Evolutionary conservation across 2,888 invertebrate genomes (phyloP).

Genomic region (Coelopa pilipes): DNA sequence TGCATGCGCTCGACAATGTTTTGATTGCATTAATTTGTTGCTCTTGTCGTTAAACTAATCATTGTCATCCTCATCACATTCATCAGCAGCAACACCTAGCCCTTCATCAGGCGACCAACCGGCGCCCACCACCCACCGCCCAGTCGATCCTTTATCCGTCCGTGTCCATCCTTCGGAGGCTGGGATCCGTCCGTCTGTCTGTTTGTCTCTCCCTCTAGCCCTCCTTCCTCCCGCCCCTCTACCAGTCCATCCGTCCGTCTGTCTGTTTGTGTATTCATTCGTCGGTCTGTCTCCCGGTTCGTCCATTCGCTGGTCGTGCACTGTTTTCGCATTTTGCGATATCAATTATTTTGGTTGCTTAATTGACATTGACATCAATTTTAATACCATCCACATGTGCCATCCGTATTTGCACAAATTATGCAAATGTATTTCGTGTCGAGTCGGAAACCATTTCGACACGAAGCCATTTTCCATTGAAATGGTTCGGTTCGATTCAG

Average conservation of each 20-base stretch:
- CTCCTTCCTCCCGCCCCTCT: no score
- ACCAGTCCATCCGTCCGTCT: no score
- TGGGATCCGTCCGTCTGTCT: no score
- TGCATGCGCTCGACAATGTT: not conserved
- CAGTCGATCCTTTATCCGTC: no score
- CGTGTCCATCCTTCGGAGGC: no score
- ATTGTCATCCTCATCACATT: not conserved
- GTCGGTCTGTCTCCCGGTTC: not conserved
- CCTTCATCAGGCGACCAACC: constrained; percentile 7
- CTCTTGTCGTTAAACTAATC: constrained; percentile 21
- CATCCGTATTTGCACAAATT: constrained; percentile 31
- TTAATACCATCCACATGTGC: constrained; percentile 17
- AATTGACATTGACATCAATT: constrained; percentile 29
- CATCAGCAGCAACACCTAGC: constrained; percentile 6
- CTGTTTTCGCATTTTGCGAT: constrained; percentile 15
- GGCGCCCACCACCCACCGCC: not conserved
- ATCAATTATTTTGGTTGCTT: constrained; percentile 16
- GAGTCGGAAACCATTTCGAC: no score
- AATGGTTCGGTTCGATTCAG: no score
- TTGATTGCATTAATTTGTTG: constrained; percentile 18
- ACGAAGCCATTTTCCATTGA: no score
- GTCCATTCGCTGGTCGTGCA: not conserved
- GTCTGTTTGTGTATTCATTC: not conserved
- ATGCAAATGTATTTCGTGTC: constrained; percentile 27
- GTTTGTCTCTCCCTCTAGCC: no score